Evolutionary conservation across 2,797 vertebrate genomes (phyloP).

Genomic region (Octomys mimax): DNA sequence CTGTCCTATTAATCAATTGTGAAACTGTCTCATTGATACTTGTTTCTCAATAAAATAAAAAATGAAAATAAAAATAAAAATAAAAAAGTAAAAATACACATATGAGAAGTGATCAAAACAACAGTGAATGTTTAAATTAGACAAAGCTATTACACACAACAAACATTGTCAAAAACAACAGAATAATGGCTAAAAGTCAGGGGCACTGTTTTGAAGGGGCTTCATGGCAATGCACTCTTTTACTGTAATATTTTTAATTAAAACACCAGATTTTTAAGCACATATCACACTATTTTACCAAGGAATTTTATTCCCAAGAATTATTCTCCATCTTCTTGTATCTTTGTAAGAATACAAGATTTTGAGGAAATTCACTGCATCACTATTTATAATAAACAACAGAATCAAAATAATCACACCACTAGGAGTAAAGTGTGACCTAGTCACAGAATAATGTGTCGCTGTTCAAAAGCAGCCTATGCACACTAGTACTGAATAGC

Average conservation of each 20-base stretch:
- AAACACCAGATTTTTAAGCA: neutral
- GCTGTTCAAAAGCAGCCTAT: neutral
- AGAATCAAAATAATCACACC: neutral
- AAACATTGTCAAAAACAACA: neutral
- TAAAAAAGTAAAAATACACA: neutral
- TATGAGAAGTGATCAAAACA: neutral
- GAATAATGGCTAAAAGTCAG: neutral
- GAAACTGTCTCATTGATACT: too few relatives aligned
- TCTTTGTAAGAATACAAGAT: neutral
- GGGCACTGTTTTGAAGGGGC: neutral
- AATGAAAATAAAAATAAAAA: too few relatives aligned
- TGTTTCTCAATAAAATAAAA: too few relatives aligned
- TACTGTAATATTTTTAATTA: neutral
- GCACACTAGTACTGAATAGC: neutral
- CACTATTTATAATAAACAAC: neutral
- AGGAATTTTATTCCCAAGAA: conserved; percentile 27
- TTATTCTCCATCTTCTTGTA: neutral
- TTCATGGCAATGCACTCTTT: too few relatives aligned
- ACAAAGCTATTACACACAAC: neutral
- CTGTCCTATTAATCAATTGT: too few relatives aligned
- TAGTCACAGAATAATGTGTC: neutral
- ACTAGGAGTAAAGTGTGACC: neutral
- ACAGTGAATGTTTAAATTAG: neutral
- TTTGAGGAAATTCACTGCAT: neutral
- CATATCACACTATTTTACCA: neutral